Evolutionary conservation across 2,888 invertebrate genomes (phyloP).

Genomic region (Drosophila leonis): DNA sequence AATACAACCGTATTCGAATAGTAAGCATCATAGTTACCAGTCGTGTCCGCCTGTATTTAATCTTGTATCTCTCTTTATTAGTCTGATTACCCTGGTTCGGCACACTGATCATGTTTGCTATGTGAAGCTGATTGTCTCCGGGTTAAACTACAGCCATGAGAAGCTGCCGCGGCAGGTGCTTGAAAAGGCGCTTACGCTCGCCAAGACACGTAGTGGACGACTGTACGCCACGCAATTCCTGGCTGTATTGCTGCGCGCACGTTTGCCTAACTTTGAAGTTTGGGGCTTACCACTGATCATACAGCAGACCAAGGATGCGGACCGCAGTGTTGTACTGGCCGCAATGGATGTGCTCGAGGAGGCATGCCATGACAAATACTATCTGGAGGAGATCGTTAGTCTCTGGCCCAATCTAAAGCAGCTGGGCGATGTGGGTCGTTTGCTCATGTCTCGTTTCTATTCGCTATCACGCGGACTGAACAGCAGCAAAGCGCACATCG

Average conservation of each 20-base stretch:
- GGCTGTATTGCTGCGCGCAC: constrained; percentile 92
- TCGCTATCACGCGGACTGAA: constrained; percentile 90
- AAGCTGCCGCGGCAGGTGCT: constrained; percentile 88
- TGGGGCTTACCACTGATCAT: constrained; percentile 96
- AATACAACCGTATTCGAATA: constrained; percentile 91
- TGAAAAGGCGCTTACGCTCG: constrained; percentile 85
- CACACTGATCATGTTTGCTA: constrained; percentile 96
- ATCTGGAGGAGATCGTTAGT: constrained; percentile 91
- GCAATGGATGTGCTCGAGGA: constrained; percentile 95
- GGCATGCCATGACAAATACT: constrained; percentile 94
- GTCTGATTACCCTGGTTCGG: constrained; percentile 92
- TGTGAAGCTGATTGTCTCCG: constrained; percentile 96
- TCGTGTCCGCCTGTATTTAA: background rate
- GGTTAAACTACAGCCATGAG: constrained; percentile 93
- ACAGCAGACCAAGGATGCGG: constrained; percentile 93
- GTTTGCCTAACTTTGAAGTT: constrained; percentile 89
- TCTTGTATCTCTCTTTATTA: constrained; percentile 82
- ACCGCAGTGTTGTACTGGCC: constrained; percentile 91
- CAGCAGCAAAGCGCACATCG: constrained; percentile 88
- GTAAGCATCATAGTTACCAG: constrained; percentile 85
- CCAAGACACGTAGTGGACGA: constrained; percentile 87
- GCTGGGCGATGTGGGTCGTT: constrained; percentile 91
- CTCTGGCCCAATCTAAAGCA: constrained; percentile 90
- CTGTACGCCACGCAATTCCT: constrained; percentile 97
- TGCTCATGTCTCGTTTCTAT: constrained; percentile 91